phyloP scores from a whole-genome alignment of 2,888 invertebrate species.

The Strigamia crassipes region DNA sequence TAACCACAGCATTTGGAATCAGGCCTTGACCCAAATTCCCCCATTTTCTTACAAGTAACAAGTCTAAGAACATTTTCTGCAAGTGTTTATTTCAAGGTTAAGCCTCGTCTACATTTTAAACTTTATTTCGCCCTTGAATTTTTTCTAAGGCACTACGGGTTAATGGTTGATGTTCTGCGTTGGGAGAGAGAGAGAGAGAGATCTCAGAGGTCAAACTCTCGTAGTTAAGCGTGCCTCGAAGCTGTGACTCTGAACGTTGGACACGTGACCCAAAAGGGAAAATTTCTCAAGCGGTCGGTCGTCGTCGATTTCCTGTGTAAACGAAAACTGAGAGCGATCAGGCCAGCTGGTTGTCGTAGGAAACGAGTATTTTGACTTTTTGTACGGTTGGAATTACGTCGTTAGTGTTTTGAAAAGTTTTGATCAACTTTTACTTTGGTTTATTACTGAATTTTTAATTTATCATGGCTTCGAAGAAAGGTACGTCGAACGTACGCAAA shows the following conservation, averaged over 20 bases:
- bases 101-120: background rate
- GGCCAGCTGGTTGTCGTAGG: background rate
- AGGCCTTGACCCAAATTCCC: slow-evolving; percentile 8
- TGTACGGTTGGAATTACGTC: no score
- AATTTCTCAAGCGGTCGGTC: background rate
- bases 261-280: background rate
- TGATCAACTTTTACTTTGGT: background rate
- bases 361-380: no score
- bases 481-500: background rate
- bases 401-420: no score
- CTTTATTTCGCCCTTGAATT: background rate
- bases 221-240: background rate
- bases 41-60: background rate
- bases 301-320: background rate
- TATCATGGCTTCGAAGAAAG: background rate
- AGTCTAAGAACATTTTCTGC: background rate
- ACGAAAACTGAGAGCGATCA: background rate
- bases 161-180: background rate
- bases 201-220: background rate
- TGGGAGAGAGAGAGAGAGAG: background rate
- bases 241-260: background rate
- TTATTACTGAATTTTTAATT: background rate
- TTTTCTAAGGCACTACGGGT: background rate
- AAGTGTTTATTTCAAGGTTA: background rate
- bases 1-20: background rate